Base-by-base conservation (phyloP, 2,797 vertebrate species). In the Leptoclinus maculatus region DNA sequence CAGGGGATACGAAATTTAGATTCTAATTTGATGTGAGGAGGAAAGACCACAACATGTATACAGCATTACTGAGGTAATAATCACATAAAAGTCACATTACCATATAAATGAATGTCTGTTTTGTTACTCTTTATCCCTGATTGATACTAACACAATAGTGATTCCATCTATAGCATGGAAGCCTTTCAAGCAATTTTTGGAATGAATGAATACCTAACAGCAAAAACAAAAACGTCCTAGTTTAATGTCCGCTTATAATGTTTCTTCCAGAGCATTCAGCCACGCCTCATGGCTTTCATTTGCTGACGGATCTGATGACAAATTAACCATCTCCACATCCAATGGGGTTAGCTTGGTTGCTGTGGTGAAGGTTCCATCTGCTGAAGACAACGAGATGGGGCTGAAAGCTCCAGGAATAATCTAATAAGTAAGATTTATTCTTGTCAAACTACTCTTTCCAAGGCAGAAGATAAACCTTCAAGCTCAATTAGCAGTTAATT, bases 1-100 rank as follows among this genome's bases (percentile, higher is more conserved):
- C 76, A 84, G 78, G 70, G 84, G 78, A 88, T 86, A 74, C 80
- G 71, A 84, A 70, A 85, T 87, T 85, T 80, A 25, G 41, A 74
- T 70, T 86, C 57, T 76, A 82, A 83, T 88, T 80, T 74, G 73
- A 71, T 88, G 83, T 80, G 71, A 82, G 71, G 69, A 78, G 41
- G 19, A 74, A 51, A 68, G 36, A 16, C n/a, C 12, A 17, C 62
- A 71, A 57, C 47, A 62, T 21, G 10, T 43, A 16, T 19, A 41
- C 8, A 13, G 13, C 38, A 41, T 47, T 65, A 47, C 57, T 7
- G 27, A 59, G 3, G 6, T 14, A 71, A 56, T 25, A 63, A 71
- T 67, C 27, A 23, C 49, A 27, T 54, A 17, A 10, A 49, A 67
- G 36, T 75, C 16, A 14, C 5, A 70, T 60, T 60, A 69, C 38